These are phyloP conservation scores for Protobothrops mucrosquamatus DNA, from an alignment of 2,113 vertebrate species.

Conservation along the genomic window DNA sequence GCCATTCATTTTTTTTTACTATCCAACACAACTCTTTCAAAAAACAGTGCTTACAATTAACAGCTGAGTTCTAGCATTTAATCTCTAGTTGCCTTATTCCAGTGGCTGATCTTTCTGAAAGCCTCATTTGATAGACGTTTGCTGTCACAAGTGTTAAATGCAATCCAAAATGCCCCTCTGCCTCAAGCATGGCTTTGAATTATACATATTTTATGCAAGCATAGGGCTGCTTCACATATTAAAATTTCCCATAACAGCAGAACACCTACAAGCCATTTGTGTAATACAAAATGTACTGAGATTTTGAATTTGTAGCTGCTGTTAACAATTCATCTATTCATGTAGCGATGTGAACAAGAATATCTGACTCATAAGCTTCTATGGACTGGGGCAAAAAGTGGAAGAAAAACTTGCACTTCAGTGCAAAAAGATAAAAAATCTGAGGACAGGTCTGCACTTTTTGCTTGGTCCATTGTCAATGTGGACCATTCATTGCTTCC, in stretches of 20 bases:
- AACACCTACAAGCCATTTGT: not conserved
- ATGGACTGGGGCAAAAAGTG: not conserved
- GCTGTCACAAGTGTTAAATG: constrained; percentile 6
- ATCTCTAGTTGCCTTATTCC: constrained; percentile 17
- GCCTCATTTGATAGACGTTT: not conserved
- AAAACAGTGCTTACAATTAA: not conserved
- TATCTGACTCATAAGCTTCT: constrained; percentile 32
- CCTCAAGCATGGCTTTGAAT: constrained; percentile 36
- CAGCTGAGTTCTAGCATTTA: constrained; percentile 29
- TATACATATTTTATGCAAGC: not conserved
- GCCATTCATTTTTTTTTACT: not conserved
- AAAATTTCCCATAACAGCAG: not conserved
- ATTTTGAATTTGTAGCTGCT: not conserved
- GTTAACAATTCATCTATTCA: not conserved
- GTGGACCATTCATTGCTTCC: not conserved
- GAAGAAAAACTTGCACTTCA: not conserved
- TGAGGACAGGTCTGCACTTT: not conserved
- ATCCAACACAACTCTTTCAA: constrained; percentile 9
- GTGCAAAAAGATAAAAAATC: no score
- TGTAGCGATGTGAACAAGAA: constrained; percentile 52
- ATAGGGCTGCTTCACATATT: not conserved
- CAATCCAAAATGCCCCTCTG: constrained; percentile 30
- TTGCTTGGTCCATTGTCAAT: not conserved
- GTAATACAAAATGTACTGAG: not conserved
- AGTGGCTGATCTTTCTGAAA: constrained; percentile 3